Base-by-base conservation (phyloP, 2,113 vertebrate species). In the Coreoperca whiteheadi region DNA sequence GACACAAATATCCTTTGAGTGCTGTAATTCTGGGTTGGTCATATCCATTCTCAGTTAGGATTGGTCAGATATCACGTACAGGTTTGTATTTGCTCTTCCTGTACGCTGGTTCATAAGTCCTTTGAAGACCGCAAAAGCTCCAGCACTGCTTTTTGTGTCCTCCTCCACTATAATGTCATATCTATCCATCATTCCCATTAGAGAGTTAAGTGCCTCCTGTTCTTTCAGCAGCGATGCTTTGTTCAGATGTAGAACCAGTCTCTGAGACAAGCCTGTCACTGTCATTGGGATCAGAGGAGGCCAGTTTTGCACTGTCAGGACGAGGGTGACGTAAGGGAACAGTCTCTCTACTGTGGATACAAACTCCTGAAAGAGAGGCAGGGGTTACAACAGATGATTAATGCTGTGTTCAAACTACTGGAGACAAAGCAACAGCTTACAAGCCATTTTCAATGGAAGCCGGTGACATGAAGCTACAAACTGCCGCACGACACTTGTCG, bases 241-340 rank as follows among this genome's bases (percentile, higher is more conserved):
- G 30, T 85, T 79, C 70, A 96, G 75, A 87, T 96, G 95, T 51
- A 97, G 91, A 15, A 95, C 96, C 81, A 96, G 87, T 0, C 93
- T 91, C 69, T 97, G 96, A 87, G 94, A 92, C 73, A 93, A 70
- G 1, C 86, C 87, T 28, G 70, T 18, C 76, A 71, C 89, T 25
- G 67, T 56, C n/a, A 1, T 86, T 74, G 32, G 90, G 79, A 53
- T 74, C 51, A 91, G 83, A 37, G 75, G 73, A 0, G 94, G 95
- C 94, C 95, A 96, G 8, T 5, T 81, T 11, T 54, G 76, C 51
- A 48, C 20, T 0, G 16, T 41, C 59, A 94, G 94, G 16, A 95
- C 96, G 11, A 96, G 46, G 0, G 96, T 96, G 65, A 96, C 87
- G 0, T 93, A 89, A 7, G 96, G 95, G 64, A 96, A 96, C 8